Percentiles rank a stretch among this genome's conserved stretches.
These are phyloP conservation scores for Melinaea marsaeus DNA, from an alignment of 2,888 invertebrate species.

Conservation along the genomic window DNA sequence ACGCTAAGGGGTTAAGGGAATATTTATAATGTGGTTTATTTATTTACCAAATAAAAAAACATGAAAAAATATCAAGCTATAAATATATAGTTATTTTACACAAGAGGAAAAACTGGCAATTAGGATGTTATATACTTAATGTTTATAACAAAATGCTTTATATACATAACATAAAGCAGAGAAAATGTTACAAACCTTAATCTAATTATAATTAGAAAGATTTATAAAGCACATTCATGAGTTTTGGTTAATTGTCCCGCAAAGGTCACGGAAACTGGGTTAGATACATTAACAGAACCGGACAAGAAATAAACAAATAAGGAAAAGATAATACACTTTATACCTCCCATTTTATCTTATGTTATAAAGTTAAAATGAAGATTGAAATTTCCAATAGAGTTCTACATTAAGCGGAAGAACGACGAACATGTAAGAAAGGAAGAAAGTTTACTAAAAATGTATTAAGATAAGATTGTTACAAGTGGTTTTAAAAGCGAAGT, in stretches of 20 bases:
- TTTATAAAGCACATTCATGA: neutral
- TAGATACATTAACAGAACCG: neutral
- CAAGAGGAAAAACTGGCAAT: too few relatives aligned
- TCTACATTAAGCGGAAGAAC: slow-evolving; percentile 21
- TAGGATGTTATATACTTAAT: too few relatives aligned
- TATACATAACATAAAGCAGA: too few relatives aligned
- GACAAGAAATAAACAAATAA: slow-evolving; percentile 3
- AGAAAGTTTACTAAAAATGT: slow-evolving; percentile 20
- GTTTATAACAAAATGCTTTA: too few relatives aligned
- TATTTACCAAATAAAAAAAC: too few relatives aligned
- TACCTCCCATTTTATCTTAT: slow-evolving; percentile 7
- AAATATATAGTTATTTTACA: too few relatives aligned
- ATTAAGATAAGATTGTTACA: slow-evolving; percentile 26
- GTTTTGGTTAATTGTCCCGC: neutral
- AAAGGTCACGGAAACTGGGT: slow-evolving; percentile 4
- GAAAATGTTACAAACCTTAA: too few relatives aligned
- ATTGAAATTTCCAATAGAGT: slow-evolving; percentile 28
- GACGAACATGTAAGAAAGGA: slow-evolving; percentile 21
- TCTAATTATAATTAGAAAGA: neutral
- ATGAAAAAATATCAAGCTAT: too few relatives aligned
- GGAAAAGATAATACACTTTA: neutral
- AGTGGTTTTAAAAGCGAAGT: slow-evolving; percentile 26
- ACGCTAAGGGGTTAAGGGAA: too few relatives aligned
- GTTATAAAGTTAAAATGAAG: slow-evolving; percentile 20
- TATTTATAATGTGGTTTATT: too few relatives aligned